phyloP scores from a whole-genome alignment of 2,797 vertebrate genomes.

The Scolopax bukidnonensis region DNA sequence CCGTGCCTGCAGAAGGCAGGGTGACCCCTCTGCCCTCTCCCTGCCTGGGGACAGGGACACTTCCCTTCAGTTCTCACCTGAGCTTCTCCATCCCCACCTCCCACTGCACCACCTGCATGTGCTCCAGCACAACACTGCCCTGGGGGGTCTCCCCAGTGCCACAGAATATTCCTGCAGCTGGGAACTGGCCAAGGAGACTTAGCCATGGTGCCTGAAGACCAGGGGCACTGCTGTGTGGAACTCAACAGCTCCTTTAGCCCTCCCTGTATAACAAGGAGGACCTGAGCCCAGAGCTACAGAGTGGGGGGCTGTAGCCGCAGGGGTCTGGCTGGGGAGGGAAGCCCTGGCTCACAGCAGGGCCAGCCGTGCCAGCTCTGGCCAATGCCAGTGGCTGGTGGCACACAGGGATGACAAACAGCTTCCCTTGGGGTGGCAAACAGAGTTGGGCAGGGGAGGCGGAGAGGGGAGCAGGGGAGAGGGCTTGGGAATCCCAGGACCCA shows the following conservation, averaged over 20 bases:
- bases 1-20: background rate
- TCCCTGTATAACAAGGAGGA: accelerated
- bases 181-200: background rate
- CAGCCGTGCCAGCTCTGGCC: accelerated
- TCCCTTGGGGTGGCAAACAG: accelerated
- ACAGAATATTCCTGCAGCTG: background rate
- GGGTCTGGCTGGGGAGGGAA: background rate
- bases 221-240: too few species aligned
- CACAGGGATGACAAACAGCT: background rate
- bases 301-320: accelerated
- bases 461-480: background rate
- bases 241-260: background rate
- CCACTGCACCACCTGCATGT: background rate
- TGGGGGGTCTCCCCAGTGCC: background rate
- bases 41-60: background rate
- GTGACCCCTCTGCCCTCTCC: background rate
- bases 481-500: background rate
- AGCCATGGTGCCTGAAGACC: background rate
- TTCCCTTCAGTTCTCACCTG: background rate
- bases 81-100: background rate
- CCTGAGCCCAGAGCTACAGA: accelerated
- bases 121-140: background rate
- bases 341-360: background rate
- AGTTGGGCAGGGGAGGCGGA: accelerated
- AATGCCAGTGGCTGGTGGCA: background rate